Evolutionary conservation across 2,113 vertebrate genomes (phyloP), one percentile per base, ranked within the genome.

Genomic region (Sclerurus mexicanus): DNA sequence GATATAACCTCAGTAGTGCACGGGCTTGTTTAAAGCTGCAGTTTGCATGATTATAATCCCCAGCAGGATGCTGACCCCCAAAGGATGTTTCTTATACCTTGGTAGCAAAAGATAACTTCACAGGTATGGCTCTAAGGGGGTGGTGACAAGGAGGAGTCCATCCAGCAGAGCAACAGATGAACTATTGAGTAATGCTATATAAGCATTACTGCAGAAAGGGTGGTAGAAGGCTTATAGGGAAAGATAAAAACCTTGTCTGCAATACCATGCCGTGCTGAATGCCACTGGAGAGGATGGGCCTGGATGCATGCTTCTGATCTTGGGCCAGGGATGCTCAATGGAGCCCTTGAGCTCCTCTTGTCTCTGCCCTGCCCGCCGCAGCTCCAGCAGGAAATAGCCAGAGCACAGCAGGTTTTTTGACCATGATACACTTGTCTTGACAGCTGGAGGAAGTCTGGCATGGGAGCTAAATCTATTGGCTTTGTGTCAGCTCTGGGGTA

Each of bases 81-180:
- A 89, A 75, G 58, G 6, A 58, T 93, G 37, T 92, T 96, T 96
- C 72, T 90, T 2, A 2, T 80, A 55, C 73, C 74, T 91, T 76
- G 14, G 95, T 90, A 97, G 24, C 86, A 97, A 95, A 93, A 64
- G 58, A 67, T 95, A 87, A 79, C 73, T 95, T 95, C 35, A 23
- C 0, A 6, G 6, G 9, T 46, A 62, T 71, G 55, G 23, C 21
- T 86, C 50, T 71, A 59, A 74, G 30, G 22, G 31, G 31, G 37
- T 21, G 37, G 58, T 78, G 56, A 22, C n/a, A 67, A 80, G 42
- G 44, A 81, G 24, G 11, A 47, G 30, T n/a, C 22, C 7, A 44
- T n/a, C 14, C 12, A 64, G 80, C 83, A 89, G 80, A 96, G 85
- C 21, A 74, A 85, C 35, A 62, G 60, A 90, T 78, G 82, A 97